phyloP scores from a whole-genome alignment of 2,888 invertebrate genomes.

The Hartigia nigra region DNA sequence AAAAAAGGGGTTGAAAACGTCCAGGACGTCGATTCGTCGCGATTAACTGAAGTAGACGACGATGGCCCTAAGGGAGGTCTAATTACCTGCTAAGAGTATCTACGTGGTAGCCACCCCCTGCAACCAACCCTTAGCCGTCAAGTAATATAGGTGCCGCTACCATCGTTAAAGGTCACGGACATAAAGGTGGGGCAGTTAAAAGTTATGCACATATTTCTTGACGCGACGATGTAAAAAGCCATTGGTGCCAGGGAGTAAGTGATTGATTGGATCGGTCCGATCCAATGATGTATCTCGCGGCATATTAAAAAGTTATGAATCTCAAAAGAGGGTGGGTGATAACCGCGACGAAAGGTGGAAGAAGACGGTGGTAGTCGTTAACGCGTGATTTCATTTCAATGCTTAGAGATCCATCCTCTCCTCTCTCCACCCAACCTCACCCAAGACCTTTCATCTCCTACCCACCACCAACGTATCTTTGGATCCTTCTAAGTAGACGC shows the following conservation, averaged over 20 bases:
- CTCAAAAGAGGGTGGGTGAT: not conserved
- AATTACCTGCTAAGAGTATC: not conserved
- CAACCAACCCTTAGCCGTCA: not conserved
- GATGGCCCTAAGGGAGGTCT: not conserved
- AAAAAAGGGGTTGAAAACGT: not conserved
- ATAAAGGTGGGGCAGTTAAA: not conserved
- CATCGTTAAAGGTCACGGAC: not conserved
- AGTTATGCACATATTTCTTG: slow-evolving; percentile 7
- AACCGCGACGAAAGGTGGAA: not conserved
- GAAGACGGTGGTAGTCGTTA: not conserved
- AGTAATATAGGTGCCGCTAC: not conserved
- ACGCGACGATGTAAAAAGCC: slow-evolving; percentile 1
- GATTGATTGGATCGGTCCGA: not conserved
- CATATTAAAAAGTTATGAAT: not conserved
- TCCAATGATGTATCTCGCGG: not conserved
- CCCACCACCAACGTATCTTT: not conserved
- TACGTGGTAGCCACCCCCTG: not conserved
- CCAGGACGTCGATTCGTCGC: slow-evolving; percentile 2
- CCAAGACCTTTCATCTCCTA: not conserved
- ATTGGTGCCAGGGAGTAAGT: not conserved
- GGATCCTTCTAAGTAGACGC: not conserved
- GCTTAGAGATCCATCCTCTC: not conserved
- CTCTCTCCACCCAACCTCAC: not conserved
- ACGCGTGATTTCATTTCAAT: slow-evolving; percentile 5
- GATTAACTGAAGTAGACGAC: not conserved